phyloP scores from a whole-genome alignment of 2,113 vertebrate genomes.

The Perognathus longimembris region DNA sequence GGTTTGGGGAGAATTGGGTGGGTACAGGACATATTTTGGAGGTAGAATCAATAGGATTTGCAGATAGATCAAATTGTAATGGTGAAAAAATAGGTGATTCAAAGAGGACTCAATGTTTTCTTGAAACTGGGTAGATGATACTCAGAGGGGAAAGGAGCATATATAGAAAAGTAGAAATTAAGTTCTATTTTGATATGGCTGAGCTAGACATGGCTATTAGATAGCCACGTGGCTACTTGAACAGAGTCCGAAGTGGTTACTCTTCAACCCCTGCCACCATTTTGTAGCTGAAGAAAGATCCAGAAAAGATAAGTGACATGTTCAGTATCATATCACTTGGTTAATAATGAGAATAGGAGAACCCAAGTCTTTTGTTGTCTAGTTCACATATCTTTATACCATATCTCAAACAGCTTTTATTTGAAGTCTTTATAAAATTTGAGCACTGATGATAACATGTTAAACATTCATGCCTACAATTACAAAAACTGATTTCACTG shows the following conservation, averaged over 20 bases:
- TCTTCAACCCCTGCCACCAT: background rate
- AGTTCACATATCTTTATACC: background rate
- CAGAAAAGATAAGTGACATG: background rate
- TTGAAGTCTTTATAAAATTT: background rate
- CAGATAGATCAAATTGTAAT: background rate
- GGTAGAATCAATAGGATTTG: background rate
- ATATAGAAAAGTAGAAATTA: background rate
- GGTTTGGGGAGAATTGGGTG: background rate
- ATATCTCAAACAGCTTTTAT: constrained; percentile 23
- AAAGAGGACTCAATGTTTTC: background rate
- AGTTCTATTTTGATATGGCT: constrained; percentile 1
- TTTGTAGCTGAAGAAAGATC: background rate
- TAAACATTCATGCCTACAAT: background rate
- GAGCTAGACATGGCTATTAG: background rate
- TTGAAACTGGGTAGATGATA: background rate
- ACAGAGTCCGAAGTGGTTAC: background rate
- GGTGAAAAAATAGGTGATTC: constrained; percentile 22
- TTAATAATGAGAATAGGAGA: background rate
- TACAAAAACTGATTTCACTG: constrained; percentile 6
- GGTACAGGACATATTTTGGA: background rate
- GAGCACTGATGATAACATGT: constrained; percentile 5
- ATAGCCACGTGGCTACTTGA: background rate
- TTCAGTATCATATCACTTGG: background rate
- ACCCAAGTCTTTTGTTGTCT: background rate
- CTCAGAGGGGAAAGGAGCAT: background rate